Conservation (phyloP, 1,140 invertebrate species). For the Pogonomyrmex californicus region DNA sequence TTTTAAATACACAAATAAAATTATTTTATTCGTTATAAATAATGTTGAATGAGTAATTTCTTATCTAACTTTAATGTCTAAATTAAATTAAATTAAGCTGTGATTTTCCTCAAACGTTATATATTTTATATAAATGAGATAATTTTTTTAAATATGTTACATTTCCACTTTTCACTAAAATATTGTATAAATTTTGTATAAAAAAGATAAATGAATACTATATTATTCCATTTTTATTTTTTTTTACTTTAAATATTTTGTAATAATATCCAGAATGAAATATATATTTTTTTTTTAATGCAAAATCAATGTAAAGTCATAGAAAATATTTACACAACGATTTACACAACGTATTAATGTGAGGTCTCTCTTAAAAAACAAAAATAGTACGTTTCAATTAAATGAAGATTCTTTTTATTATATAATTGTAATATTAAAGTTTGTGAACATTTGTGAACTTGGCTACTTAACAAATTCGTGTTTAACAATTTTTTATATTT, state of each 20-base stretch:
- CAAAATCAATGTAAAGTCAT: neutral
- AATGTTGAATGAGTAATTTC: neutral
- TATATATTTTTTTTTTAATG: neutral
- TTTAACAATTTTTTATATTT: neutral
- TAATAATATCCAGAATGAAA: neutral
- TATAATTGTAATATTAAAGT: neutral
- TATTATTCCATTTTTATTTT: slow-evolving; percentile 1
- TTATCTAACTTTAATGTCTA: neutral
- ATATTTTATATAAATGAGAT: neutral
- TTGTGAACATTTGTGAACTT: slow-evolving; percentile 15
- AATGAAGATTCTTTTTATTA: neutral
- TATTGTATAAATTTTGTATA: neutral
- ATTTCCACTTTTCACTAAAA: neutral
- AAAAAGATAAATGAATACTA: neutral
- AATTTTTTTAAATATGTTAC: neutral
- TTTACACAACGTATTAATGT: neutral
- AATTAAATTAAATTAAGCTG: neutral
- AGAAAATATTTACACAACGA: neutral
- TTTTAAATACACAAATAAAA: neutral
- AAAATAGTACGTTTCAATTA: neutral
- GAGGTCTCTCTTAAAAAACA: neutral
- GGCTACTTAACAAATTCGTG: slow-evolving; percentile 2
- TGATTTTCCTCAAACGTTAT: neutral
- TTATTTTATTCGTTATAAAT: slow-evolving; percentile 6
- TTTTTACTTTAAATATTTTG: slow-evolving; percentile 2